Base-by-base conservation (phyloP, 2,113 vertebrate species). In the Paraplagusia blochii region DNA sequence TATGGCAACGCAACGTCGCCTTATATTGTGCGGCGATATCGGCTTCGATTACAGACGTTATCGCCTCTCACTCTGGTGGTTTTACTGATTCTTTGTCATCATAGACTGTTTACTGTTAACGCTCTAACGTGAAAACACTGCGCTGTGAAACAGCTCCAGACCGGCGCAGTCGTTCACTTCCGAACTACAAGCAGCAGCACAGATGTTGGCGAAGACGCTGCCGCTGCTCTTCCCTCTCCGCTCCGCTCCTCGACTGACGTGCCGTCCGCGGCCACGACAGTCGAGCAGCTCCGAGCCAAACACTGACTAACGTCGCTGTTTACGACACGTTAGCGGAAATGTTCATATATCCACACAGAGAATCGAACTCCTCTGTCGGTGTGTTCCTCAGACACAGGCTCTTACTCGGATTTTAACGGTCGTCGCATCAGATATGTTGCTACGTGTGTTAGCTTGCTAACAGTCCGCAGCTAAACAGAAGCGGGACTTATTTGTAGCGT, bases 161-260 rank as follows among this genome's bases (percentile, higher is more conserved):
- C 67, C 65, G 9, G 69, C 55, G 72, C 54, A 69, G 72, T 67
- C 66, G 53, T 61, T 5, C 7, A 77, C 70, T 75, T 73, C 76
- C 66, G 68, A 79, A 61, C 51, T 69, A 48, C 64, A 63, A 63
- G 59, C 35, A 39, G 43, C 65, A 43, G 33, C 70, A 45, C 68
- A 78, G 74, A 75, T 66, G 69, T 77, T 70, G 43, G 11, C 17
- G 29, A 53, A 34, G 14, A 56, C 66, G 61, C 4, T 68, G 61
- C 4, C 16, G 53, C 18, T 19, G n/a, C n/a, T 36, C 42, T 29
- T 19, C 39, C 36, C 44, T 57, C 63, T 62, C 69, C 4, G 49
- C 44, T 54, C 53, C 15, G 49, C 44, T 54, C 53, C 15, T 57
- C 36, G 2, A 29, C 45, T 60, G 46, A 58, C 57, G 54, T 52